Evolutionary conservation across 2,888 invertebrate genomes (phyloP).

Genomic region (Leptopilina drosophilae): DNA sequence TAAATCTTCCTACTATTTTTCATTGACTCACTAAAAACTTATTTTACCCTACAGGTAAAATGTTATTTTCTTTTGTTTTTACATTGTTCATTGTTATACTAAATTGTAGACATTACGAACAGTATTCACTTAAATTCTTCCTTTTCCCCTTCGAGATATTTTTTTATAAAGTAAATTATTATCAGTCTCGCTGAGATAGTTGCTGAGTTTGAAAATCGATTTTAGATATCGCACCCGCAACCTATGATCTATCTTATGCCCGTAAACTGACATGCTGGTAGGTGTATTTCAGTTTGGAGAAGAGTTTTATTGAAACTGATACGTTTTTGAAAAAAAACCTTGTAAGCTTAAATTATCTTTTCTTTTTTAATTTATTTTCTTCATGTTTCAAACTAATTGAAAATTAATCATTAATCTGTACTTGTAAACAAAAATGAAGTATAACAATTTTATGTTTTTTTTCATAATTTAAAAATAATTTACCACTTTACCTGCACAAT

Average conservation of each 20-base stretch:
- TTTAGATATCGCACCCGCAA: constrained; percentile 8
- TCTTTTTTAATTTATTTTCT: neutral
- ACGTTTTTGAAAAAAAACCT: neutral
- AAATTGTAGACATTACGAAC: neutral
- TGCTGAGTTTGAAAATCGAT: constrained; percentile 1
- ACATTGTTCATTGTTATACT: neutral
- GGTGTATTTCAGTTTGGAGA: neutral
- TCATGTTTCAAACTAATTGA: neutral
- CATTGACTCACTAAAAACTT: neutral
- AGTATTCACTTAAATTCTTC: neutral
- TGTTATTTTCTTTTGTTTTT: neutral
- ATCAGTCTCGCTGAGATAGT: neutral
- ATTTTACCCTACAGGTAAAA: no score
- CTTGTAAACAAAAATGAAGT: neutral
- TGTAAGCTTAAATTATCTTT: neutral
- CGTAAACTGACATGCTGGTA: constrained; percentile 28
- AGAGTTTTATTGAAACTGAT: neutral
- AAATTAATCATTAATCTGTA: neutral
- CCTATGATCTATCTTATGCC: constrained; percentile 18
- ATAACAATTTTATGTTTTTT: neutral
- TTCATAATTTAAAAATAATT: neutral
- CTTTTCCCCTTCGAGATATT: neutral
- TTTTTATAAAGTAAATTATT: neutral
- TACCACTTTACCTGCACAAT: neutral
- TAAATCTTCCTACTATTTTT: neutral